These are phyloP conservation scores for Odontothrips loti DNA, from an alignment of 2,888 invertebrate genomes.

Conservation along the genomic window DNA sequence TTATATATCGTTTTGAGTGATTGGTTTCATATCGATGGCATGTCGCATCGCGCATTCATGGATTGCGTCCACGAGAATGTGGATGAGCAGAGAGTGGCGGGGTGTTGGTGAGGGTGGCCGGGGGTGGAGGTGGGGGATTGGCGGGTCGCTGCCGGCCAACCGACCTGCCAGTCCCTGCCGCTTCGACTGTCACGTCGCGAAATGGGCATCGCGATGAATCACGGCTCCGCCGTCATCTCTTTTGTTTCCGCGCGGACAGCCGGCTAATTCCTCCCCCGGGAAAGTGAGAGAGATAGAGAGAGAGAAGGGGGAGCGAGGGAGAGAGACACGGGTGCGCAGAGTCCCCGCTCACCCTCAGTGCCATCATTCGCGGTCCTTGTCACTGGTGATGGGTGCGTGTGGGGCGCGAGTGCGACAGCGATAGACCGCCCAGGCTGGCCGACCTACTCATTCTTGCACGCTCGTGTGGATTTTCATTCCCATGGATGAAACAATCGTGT, in stretches of 20 bases:
- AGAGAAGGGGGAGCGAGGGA: not conserved
- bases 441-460: not conserved
- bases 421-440: not conserved
- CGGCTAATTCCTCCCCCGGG: not conserved
- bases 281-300: not conserved
- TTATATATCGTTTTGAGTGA: slow-evolving; percentile 1
- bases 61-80: not conserved
- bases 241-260: too few species aligned
- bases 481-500: too few species aligned
- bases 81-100: not conserved
- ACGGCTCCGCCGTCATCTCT: not conserved
- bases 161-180: not conserved
- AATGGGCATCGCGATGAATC: not conserved
- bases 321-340: not conserved
- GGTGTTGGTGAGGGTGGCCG: not conserved
- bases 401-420: not conserved
- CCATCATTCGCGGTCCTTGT: too few species aligned
- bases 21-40: slow-evolving; percentile 3
- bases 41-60: too few species aligned
- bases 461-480: too few species aligned
- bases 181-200: not conserved
- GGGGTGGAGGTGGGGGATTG: not conserved
- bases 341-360: not conserved
- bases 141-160: not conserved
- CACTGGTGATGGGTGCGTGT: too few species aligned